Base-by-base conservation (phyloP, 2,113 vertebrate genomes). In the Entelurus aequoreus region DNA sequence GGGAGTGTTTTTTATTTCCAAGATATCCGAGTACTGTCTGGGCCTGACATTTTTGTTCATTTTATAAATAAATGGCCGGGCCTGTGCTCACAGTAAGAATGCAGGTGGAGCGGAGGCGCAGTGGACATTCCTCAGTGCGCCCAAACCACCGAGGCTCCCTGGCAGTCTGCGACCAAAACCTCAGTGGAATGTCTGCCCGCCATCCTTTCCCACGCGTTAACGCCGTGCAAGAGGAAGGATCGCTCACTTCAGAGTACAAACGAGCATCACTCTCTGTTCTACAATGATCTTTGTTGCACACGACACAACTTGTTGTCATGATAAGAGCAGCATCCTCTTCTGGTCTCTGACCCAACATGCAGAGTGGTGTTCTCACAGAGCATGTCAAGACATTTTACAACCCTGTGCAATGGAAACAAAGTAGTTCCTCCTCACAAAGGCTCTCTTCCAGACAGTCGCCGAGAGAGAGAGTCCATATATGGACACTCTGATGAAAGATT, bases 361-460 rank as follows among this genome's bases (percentile, higher is more conserved):
- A 38, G 37, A 13, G 3, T 54, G 38, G 35, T 53, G 71, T 68
- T 55, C 66, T 82, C 51, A 69, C 76, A 78, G 75, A 74, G 72
- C 86, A 88, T 87, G 80, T 81, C 84, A 57, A 68, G 72, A 76
- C 69, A 79, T 88, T 89, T 90, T 86, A 81, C 76, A 74, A 78
- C 62, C 62, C 60, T 77, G 66, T 82, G 81, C 80, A 88, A 87
- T 87, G 84, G 85, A 88, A 89, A 88, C 77, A 74, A n/a, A 57
- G 38, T n/a, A 12, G 3, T 16, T 21, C 68, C 65, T 72, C 73
- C 80, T 81, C 76, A 84, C 84, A 84, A 82, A 83, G 82, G 68
- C 74, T 72, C 77, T 71, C 62, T 49, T 48, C 9, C 73, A 78
- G 72, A 80, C 54, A 40, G 12, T 14, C 28, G 28, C 3, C 1